Conservation (phyloP, 2,113 vertebrate genomes). For the Lutjanus erythropterus region DNA sequence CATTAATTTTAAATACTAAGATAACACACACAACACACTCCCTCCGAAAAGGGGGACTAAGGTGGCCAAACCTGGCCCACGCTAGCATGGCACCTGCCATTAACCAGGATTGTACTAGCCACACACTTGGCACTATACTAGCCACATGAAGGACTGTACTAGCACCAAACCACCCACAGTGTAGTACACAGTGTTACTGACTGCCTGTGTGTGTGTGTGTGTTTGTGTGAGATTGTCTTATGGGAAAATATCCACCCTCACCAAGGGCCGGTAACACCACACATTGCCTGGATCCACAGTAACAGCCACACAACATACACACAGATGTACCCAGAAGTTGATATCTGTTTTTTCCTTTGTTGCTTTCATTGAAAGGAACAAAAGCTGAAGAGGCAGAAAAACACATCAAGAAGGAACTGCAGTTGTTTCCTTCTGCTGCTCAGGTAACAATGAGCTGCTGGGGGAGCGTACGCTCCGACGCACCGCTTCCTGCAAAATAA, state of each 20-base stretch:
- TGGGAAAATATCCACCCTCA: background rate
- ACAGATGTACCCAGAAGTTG: background rate
- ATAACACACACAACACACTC: no score
- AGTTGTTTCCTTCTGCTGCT: slow-evolving; percentile 78
- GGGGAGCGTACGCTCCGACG: slow-evolving; percentile 41
- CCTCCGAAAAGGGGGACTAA: no score
- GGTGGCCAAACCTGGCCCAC: no score
- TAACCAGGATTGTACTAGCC: no score
- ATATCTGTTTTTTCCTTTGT: slow-evolving; percentile 72
- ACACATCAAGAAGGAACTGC: slow-evolving; percentile 59
- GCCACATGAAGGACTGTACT: no score
- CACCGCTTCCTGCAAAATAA: slow-evolving; percentile 68
- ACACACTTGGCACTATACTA: no score
- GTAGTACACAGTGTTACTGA: no score
- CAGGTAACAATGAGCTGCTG: slow-evolving; percentile 79
- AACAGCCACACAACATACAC: background rate
- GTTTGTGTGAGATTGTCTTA: background rate
- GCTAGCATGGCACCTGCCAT: no score
- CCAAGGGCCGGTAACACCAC: background rate
- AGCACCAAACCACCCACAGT: no score
- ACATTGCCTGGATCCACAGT: slow-evolving; percentile 7
- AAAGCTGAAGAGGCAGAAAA: slow-evolving; percentile 48
- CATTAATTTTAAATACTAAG: no score
- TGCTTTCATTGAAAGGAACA: slow-evolving; percentile 49
- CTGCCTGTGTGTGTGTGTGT: background rate